These are phyloP conservation scores for Triplophysa rosa DNA, from an alignment of 2,113 vertebrate genomes.

Conservation along the genomic window DNA sequence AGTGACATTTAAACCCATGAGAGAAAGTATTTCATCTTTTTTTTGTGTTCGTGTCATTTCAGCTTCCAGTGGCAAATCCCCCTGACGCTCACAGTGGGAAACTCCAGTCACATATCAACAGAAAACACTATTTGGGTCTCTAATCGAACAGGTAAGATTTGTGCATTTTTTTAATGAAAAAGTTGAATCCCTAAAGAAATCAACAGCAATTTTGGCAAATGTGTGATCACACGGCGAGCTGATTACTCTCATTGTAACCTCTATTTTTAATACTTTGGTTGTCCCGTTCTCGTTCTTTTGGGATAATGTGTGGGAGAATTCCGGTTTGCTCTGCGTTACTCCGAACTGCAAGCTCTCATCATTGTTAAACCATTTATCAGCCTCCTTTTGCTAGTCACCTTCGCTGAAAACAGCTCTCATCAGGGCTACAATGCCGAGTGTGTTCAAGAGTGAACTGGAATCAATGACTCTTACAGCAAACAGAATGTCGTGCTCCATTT, in stretches of 20 bases:
- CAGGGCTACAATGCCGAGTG: neutral
- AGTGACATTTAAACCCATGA: neutral
- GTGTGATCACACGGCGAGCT: too few species aligned
- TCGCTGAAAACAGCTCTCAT: neutral
- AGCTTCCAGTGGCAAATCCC: conserved; percentile 97
- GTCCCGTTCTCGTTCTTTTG: too few species aligned
- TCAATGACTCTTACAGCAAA: neutral
- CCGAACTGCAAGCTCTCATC: too few species aligned
- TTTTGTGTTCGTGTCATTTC: conserved; percentile 53
- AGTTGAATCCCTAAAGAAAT: too few species aligned
- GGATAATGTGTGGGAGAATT: too few species aligned
- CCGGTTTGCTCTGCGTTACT: too few species aligned
- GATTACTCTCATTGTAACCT: too few species aligned
- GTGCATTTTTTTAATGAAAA: too few species aligned
- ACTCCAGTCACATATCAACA: conserved; percentile 81
- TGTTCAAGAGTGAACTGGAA: neutral
- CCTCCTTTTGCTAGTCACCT: too few species aligned
- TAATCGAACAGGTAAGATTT: conserved; percentile 88
- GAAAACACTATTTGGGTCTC: conserved; percentile 96
- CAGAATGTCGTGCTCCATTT: neutral
- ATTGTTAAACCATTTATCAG: too few species aligned
- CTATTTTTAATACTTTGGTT: too few species aligned
- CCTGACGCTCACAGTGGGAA: conserved; percentile 91
- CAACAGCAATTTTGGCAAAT: too few species aligned
- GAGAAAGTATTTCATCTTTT: neutral